Conservation (phyloP, 37 sponge, comb jelly and placozoan genomes). For the Corticium candelabrum region DNA sequence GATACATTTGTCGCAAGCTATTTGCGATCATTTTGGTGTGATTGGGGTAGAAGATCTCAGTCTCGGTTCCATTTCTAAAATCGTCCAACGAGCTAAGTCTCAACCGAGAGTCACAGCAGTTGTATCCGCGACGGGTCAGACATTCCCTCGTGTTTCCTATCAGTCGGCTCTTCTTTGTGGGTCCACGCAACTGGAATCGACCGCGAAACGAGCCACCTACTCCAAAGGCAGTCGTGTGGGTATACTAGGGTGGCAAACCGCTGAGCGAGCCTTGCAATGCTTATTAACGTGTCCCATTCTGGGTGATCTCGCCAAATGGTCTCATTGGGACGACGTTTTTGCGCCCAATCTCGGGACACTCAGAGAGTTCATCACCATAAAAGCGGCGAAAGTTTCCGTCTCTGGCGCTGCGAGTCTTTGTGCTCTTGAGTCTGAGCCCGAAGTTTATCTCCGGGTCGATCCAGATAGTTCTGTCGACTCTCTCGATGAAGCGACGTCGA, state of each 20-base stretch:
- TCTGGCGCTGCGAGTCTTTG: not conserved
- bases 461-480: conserved; percentile 16
- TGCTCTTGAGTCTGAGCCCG: conserved; percentile 27
- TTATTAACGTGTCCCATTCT: conserved; percentile 30
- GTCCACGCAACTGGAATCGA: no score
- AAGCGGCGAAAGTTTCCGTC: no score
- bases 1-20: conserved; percentile 5
- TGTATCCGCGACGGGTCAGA: not conserved
- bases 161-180: not conserved
- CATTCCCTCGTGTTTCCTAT: not conserved
- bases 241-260: no score
- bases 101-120: not conserved
- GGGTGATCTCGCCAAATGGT: conserved; percentile 37
- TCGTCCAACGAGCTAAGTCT: conserved; percentile 9
- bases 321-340: conserved; percentile 47
- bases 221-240: no score
- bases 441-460: conserved; percentile 18
- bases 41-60: conserved; percentile 24
- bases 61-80: conserved; percentile 38
- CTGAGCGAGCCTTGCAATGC: conserved; percentile 25
- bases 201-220: no score
- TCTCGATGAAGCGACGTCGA: conserved; percentile 21
- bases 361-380: conserved; percentile 29
- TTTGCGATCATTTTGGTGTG: conserved; percentile 24
- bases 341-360: conserved; percentile 27